Evolutionary conservation across 2,888 invertebrate species (phyloP), one percentile per base, ranked within the genome.

Genomic region (Antitype chi): DNA sequence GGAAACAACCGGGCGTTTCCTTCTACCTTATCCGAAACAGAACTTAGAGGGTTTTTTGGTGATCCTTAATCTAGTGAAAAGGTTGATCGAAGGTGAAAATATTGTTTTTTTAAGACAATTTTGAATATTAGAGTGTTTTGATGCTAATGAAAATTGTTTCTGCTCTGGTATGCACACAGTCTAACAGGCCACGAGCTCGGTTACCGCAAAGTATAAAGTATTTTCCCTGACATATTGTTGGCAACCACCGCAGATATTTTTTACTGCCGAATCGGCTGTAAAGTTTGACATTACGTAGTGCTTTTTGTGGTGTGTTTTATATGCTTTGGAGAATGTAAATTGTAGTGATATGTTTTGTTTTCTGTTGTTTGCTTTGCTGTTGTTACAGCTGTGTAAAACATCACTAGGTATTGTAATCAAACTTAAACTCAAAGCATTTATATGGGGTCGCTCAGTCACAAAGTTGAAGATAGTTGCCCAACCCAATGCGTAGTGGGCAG

Each of bases 161-260:
- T 4, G 11, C 38, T 64, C 38, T n/a, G 17, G 17, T 55, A 11
- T 67, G 49, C 9, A 20, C 23, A 17, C 6, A 13, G 13, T 53
- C 25, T 60, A n/a, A 60, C 59, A 23, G 20, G 28, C 23, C 78
- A 32, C 78, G 53, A 57, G 60, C n/a, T 55, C 25, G 28, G 47
- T 60, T 55, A 73, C 71, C 25, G 55, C 32, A 64, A 60, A 63
- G 52, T 76, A 77, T 77, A 74, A 81, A 81, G 38, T 74, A 81
- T 70, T 76, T 74, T 64, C 57, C 64, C n/a, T 57, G 82, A 62
- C 85, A 81, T 72, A 74, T 71, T 75, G 72, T 75, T 78, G 86
- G 83, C 82, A 78, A 75, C 32, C 6, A 13, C 57, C 59, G 57
- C 71, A 49, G 47, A 57, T 74, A 81, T 62, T 69, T 85, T 74